Base-by-base conservation (phyloP, 1,140 invertebrate genomes). In the Brachionus rotundiformis region DNA sequence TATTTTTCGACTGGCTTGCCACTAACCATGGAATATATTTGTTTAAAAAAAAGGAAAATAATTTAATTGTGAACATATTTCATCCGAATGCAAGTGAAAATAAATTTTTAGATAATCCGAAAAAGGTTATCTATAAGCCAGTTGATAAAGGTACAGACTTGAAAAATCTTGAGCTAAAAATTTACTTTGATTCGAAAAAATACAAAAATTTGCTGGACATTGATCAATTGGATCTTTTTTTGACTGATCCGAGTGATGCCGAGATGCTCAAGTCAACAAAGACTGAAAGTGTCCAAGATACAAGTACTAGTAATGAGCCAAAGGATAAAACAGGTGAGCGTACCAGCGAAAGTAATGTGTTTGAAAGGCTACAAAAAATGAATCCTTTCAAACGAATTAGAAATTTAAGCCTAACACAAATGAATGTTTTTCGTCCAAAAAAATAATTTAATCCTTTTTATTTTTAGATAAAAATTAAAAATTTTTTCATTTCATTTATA, bases 181-280 rank as follows among this genome's bases (percentile, higher is more conserved):
- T 63, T 63, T 63, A 63, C 10, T 63, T 63, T 63, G 25, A 63
- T 33, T 33, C 61, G 0, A 33, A 63, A 63, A 63, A 63, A 29
- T 63, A 33, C 25, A 63, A 63, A 13, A 63, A 63, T 63, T 29
- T 63, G 25, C n/a, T 63, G 61, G 61, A 63, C 25, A 63, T 63
- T 4, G 29, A 63, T 63, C 61, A 63, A 63, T 63, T 63, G 25
- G 61, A 63, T 63, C 29, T 63, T n/a, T 63, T 63, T 63, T 63
- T 63, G n/a, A 33, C 61, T 25, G 61, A 63, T 29, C n/a, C 61
- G 11, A 29, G 29, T 54, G 47, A 54, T 25, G 19, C 7, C 23
- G 47, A 63, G 5, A 29, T 29, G 29, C 61, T 63, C 11, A 63
- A 63, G 61, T 11, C 23, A 27, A 63, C 29, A 6, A 29, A 29